A percentile compares a stretch with the other conserved stretches of the same genome.
Evolutionary conservation across 2,113 vertebrate genomes (phyloP).

Genomic region (Periophthalmodon schlosseri): DNA sequence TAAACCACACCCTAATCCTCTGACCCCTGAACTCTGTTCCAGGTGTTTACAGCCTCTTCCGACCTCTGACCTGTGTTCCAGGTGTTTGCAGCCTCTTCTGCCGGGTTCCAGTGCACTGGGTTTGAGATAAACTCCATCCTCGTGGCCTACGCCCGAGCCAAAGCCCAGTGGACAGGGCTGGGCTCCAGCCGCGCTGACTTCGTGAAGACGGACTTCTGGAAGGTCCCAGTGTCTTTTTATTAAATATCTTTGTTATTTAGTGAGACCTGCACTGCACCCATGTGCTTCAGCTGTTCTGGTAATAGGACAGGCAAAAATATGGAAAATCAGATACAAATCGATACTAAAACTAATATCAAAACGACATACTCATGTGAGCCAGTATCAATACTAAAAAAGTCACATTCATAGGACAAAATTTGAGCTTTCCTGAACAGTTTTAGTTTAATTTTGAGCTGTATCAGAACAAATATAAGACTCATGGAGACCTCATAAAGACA

Average conservation of each 20-base stretch:
- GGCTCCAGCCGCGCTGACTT: conserved; percentile 62
- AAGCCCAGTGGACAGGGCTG: conserved; percentile 65
- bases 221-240: conserved; percentile 30
- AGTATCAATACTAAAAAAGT: too few relatives aligned
- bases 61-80: conserved; percentile 9
- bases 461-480: too few relatives aligned
- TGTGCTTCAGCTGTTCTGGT: neutral
- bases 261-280: neutral
- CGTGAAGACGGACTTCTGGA: conserved; percentile 79
- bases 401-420: too few relatives aligned
- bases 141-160: conserved; percentile 64
- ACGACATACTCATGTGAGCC: too few relatives aligned
- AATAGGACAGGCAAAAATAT: too few relatives aligned
- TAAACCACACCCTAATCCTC: too few relatives aligned
- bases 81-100: conserved; percentile 75
- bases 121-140: conserved; percentile 81
- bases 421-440: too few relatives aligned
- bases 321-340: too few relatives aligned
- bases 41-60: neutral
- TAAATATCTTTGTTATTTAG: neutral
- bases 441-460: too few relatives aligned
- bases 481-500: too few relatives aligned
- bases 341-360: too few relatives aligned
- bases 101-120: conserved; percentile 76
- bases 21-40: neutral